Evolutionary conservation across 1,140 invertebrate genomes (phyloP).

Genomic region (Zaprionus lachaisei): DNA sequence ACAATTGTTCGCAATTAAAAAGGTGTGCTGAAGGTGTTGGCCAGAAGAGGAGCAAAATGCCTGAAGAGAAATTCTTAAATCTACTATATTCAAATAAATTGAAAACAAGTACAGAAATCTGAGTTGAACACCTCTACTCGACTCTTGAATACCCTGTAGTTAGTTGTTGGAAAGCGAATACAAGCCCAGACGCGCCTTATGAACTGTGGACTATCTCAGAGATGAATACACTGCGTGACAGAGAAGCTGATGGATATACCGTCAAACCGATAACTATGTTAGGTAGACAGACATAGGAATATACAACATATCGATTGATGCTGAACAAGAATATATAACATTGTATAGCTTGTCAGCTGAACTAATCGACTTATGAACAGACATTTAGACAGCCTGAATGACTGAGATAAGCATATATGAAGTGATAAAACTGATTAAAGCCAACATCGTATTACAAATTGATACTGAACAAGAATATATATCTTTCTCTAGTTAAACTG

Average conservation of each 20-base stretch:
- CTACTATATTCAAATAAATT: not conserved
- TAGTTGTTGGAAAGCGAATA: not conserved
- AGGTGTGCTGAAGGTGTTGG: conserved; percentile 36
- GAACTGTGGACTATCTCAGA: too few species aligned
- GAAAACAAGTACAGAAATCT: not conserved
- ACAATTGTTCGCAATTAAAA: conserved; percentile 60
- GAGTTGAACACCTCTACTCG: not conserved
- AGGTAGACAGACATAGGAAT: too few species aligned
- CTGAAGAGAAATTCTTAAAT: not conserved
- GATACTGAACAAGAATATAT: not conserved
- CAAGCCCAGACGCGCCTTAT: too few species aligned
- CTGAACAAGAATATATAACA: too few species aligned
- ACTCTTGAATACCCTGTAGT: not conserved
- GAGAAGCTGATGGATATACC: too few species aligned
- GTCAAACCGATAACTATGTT: too few species aligned
- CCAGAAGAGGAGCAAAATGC: not conserved
- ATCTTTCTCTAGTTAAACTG: not conserved
- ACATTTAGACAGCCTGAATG: too few species aligned
- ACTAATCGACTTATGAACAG: too few species aligned
- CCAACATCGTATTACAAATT: not conserved
- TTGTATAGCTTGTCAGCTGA: too few species aligned
- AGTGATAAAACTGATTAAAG: not conserved
- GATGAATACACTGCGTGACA: too few species aligned
- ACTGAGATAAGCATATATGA: not conserved
- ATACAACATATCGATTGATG: too few species aligned